These are phyloP conservation scores for Platyscapa corneri DNA, from an alignment of 1,140 invertebrate species.

Conservation along the genomic window DNA sequence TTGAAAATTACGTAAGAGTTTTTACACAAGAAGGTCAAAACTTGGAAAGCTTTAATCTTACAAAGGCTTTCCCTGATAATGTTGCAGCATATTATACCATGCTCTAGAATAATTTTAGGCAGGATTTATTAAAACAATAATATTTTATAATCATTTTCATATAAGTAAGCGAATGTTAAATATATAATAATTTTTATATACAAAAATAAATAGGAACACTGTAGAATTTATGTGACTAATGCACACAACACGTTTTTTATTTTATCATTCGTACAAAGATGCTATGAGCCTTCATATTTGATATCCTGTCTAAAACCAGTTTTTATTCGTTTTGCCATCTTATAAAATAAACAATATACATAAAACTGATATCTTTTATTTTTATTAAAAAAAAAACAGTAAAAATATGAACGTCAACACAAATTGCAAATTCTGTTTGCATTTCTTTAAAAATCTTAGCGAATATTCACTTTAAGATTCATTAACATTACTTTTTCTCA, in stretches of 20 bases:
- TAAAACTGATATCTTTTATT: not conserved
- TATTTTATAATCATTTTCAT: not conserved
- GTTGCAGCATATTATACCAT: not conserved
- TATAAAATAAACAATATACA: not conserved
- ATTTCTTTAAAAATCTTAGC: not conserved
- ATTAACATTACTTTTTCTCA: not conserved
- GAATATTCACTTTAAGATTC: not conserved
- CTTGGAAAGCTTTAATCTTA: not conserved
- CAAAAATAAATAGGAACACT: not conserved
- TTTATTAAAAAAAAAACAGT: not conserved
- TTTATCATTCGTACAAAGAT: constrained; percentile 10
- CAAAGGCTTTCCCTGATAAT: not conserved
- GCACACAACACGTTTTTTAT: constrained; percentile 9
- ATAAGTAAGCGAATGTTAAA: not conserved
- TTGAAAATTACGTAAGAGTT: not conserved
- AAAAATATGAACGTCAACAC: not conserved
- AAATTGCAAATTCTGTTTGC: not conserved
- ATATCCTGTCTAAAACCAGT: constrained; percentile 17
- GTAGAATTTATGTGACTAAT: not conserved
- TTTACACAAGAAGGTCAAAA: not conserved
- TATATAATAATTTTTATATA: not conserved
- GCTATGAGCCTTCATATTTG: constrained; percentile 2
- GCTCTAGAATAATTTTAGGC: not conserved
- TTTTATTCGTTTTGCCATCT: not conserved
- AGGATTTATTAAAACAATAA: not conserved